Base-by-base conservation (phyloP, 2,113 vertebrate genomes). In the Arenaria interpres region DNA sequence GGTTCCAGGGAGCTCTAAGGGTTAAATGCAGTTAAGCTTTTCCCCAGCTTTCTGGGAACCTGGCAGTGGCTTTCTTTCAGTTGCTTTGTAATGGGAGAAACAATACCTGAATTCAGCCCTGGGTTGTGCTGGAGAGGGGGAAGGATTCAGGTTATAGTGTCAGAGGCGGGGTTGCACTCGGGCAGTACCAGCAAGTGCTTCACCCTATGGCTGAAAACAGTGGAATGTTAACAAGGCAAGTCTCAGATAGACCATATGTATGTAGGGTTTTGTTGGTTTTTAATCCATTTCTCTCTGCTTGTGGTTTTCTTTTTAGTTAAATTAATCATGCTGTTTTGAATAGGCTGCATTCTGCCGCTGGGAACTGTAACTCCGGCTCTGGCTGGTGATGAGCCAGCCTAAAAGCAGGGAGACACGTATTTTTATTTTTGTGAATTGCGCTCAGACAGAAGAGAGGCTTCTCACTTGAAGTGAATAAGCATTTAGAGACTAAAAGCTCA, bases 41-140 rank as follows among this genome's bases (percentile, higher is more conserved):
- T 87, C 51, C 56, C n/a, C 39, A 33, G 93, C 87, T 94, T 91
- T 79, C 91, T 96, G 94, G 53, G 93, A 96, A 95, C 94, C 96
- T 95, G 89, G 77, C 94, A 91, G 87, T 89, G 91, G 84, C 81
- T 94, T 96, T 79, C 87, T 93, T 97, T 93, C 87, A 96, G 35
- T 81, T 87, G 66, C 87, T 96, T 95, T 96, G 71, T 97, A 74
- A 81, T 48, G 59, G 53, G 43, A 78, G 56, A 74, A 97, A 96
- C 96, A 96, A 96, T 96, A 96, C 77, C 93, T 97, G 94, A 97
- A 96, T 97, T 96, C 57, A 94, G 89, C 56, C 33, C 87, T 95
- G 91, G 30, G 19, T 94, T 89, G 66, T 87, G 67, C n/a, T 89
- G 84, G 43, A 91, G 87, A 78, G 37, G 73, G 93, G 79, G 81